A percentile compares a stretch with the other conserved stretches of the same genome.
phyloP scores from a whole-genome alignment of 2,888 invertebrate genomes.

The Lepidocyrtoides sp. region DNA sequence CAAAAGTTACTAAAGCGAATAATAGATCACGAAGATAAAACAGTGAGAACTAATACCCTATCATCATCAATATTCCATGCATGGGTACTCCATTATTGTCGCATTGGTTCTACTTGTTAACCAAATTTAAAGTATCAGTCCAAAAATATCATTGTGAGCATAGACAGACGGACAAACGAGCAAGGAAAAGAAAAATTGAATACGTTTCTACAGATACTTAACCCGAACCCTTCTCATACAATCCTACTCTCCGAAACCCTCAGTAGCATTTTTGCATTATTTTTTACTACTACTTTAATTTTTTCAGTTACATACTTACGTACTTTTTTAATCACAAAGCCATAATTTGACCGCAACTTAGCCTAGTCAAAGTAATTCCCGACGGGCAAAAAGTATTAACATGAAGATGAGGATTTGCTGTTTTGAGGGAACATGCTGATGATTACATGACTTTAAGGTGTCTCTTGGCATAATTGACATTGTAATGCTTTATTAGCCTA shows the following conservation, averaged over 20 bases:
- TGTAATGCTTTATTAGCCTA: slow-evolving; percentile 76
- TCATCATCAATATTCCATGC: too few species aligned
- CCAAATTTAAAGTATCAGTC: too few species aligned
- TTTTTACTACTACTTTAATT: slow-evolving; percentile 13
- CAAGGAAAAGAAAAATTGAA: too few species aligned
- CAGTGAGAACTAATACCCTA: too few species aligned
- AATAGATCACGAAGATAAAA: too few species aligned
- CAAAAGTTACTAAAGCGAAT: too few species aligned
- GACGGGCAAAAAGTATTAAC: slow-evolving; percentile 52
- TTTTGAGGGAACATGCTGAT: slow-evolving; percentile 18
- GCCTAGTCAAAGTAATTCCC: slow-evolving; percentile 30
- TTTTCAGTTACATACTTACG: background rate
- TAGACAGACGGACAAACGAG: too few species aligned
- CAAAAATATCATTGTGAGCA: too few species aligned
- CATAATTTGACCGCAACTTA: slow-evolving; percentile 55
- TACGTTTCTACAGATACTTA: too few species aligned
- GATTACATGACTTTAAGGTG: slow-evolving; percentile 40
- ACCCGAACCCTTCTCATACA: background rate
- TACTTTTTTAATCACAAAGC: slow-evolving; percentile 3
- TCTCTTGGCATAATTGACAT: slow-evolving; percentile 73
- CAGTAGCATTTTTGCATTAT: background rate
- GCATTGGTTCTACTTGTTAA: too few species aligned
- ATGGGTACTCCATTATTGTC: too few species aligned
- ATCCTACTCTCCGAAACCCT: background rate
- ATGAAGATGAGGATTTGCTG: slow-evolving; percentile 16